Conservation (phyloP, 2,797 vertebrate genomes). For the Ambastaia sidthimunki region DNA sequence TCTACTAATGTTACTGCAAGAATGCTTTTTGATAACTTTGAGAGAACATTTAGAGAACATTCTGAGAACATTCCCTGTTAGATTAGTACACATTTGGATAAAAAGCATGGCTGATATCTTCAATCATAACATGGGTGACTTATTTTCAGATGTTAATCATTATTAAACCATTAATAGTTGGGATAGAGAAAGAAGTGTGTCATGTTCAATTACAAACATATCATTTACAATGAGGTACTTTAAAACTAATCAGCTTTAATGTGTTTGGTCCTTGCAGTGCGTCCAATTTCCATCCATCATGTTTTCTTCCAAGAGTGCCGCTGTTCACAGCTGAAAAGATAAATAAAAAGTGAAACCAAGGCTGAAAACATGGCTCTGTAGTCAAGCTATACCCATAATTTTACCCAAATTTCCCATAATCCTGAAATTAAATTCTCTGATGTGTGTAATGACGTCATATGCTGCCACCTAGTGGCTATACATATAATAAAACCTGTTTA, state of each 20-base stretch:
- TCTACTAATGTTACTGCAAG: too few species aligned
- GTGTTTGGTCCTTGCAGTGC: neutral
- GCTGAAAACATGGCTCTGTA: constrained; percentile 14
- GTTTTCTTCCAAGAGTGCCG: neutral
- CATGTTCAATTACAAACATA: constrained; percentile 13
- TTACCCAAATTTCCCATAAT: too few species aligned
- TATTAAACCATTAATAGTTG: constrained; percentile 38
- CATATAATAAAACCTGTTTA: neutral
- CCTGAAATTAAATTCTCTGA: too few species aligned
- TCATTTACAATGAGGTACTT: constrained; percentile 20
- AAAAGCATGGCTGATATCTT: constrained; percentile 17
- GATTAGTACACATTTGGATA: neutral
- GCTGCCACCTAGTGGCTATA: constrained; percentile 19
- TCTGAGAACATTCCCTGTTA: too few species aligned
- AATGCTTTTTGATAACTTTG: too few species aligned
- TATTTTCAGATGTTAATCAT: constrained; percentile 34
- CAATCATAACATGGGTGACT: constrained; percentile 18
- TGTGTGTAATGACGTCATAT: neutral
- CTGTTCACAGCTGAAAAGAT: neutral
- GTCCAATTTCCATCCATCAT: neutral
- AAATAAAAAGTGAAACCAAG: neutral
- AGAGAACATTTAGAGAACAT: too few species aligned
- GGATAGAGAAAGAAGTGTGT: neutral
- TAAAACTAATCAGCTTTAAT: constrained; percentile 25
- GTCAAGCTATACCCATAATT: too few species aligned